Evolutionary conservation across 2,888 invertebrate species (phyloP), one percentile per base, ranked within the genome.

Genomic region (Eupsilia transversa): DNA sequence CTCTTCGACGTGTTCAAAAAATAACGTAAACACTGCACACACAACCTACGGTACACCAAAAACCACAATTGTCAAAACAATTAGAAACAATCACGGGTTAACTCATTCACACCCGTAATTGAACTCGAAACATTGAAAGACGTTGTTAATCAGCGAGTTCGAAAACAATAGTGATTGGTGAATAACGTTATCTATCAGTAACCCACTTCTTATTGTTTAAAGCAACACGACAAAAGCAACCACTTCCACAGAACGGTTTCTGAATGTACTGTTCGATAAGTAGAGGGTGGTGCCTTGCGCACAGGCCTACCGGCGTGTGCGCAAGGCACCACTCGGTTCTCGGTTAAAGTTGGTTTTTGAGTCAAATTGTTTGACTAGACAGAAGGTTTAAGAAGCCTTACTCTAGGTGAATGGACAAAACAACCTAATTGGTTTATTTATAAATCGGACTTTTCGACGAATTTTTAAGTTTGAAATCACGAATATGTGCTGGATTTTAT

Each of bases 131-230:
- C 14, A n/a, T 60, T 20, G 7, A 17, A 12, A n/a, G 30, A 17
- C 46, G 65, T 72, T 5, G 30, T 27, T 52, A 30, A 70, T 57
- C 41, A 41, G 23, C 30, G 20, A 38, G 20, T 77, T 49, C 38
- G 3, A 33, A 59, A 17, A 60, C 46, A 38, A 30, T 30, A 54
- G 35, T 65, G 41, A 56, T 33, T 33, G 33, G 30, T 23, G 23
- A 38, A n/a, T 38, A 17, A 72, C 78, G 74, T 49, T 78, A 65
- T 69, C 78, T 56, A 17, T 46, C 52, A 14, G 60, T 63, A 27
- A 59, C 61, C 52, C 35, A 72, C 52, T 66, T 74, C 41, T 54
- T 60, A 79, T 82, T 82, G 74, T 81, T 68, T 3, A 43, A 12
- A 57, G 41, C 61, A 43, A 66, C 64, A 57, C 27, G 27, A 61